These are phyloP conservation scores for Ascidia mentula DNA, from an alignment of 23 tunicate species.

Conservation along the genomic window DNA sequence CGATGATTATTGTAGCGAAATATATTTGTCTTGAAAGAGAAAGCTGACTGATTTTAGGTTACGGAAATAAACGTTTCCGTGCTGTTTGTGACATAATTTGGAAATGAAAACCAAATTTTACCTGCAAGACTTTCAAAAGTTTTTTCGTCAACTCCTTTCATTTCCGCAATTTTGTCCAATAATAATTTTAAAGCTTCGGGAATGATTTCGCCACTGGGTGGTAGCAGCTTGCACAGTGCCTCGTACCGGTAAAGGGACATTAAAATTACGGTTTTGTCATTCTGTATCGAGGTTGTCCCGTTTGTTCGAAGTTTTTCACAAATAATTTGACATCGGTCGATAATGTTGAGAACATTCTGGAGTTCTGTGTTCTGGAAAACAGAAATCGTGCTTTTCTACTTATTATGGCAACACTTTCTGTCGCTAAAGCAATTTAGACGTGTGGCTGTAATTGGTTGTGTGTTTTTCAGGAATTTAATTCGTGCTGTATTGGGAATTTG, in stretches of 20 bases:
- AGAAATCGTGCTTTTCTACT: too few species aligned
- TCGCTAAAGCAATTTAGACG: too few species aligned
- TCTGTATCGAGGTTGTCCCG: neutral
- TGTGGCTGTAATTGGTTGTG: too few species aligned
- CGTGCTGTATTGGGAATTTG: too few species aligned
- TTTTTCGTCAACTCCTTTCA: conserved; percentile 50
- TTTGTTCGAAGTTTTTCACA: conserved; percentile 20
- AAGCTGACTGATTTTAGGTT: too few species aligned
- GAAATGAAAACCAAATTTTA: neutral
- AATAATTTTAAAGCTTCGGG: conserved; percentile 23
- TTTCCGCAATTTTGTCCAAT: conserved; percentile 22
- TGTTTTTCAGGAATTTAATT: too few species aligned
- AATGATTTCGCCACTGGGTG: neutral
- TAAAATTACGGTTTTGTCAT: conserved; percentile 45
- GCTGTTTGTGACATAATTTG: neutral
- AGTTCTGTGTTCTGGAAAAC: conserved; percentile 32
- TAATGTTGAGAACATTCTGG: conserved; percentile 28
- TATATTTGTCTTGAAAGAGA: too few species aligned
- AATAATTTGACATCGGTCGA: conserved; percentile 36
- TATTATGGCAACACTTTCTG: too few species aligned
- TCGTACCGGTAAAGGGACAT: conserved; percentile 55
- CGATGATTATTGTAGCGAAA: too few species aligned
- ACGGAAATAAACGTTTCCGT: too few species aligned
- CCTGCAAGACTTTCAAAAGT: conserved; percentile 92
- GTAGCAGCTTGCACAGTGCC: conserved; percentile 54